A percentile compares a stretch with the other conserved stretches of the same genome.
These are phyloP conservation scores for Pampus argenteus DNA, from an alignment of 2,797 vertebrate species.

Conservation along the genomic window DNA sequence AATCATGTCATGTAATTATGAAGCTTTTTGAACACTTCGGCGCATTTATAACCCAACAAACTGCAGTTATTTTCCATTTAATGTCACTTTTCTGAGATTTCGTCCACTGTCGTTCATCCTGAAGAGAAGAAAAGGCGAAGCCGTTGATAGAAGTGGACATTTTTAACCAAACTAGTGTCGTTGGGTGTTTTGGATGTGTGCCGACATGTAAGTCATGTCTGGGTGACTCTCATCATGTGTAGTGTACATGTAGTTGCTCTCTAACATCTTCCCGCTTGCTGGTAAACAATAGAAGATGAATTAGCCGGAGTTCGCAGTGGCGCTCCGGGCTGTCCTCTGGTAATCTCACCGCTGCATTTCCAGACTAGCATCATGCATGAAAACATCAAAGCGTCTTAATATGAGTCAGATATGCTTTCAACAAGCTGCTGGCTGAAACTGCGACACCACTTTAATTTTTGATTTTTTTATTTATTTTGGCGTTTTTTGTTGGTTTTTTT, in stretches of 20 bases:
- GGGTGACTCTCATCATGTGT: fast-evolving
- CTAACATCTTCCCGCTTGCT: not conserved
- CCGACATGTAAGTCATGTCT: constrained; percentile 22
- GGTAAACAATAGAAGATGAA: not conserved
- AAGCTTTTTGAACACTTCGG: constrained; percentile 5
- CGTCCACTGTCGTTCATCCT: not conserved
- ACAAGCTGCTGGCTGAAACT: constrained; percentile 22
- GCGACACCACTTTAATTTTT: constrained; percentile 33
- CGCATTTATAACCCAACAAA: fast-evolving
- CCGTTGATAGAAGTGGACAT: constrained; percentile 46
- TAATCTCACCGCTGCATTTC: constrained; percentile 24
- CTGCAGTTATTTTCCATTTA: not conserved
- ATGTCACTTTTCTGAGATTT: not conserved
- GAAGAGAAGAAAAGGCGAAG: not conserved
- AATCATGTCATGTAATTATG: fast-evolving
- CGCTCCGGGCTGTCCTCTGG: constrained; percentile 32
- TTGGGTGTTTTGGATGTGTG: not conserved
- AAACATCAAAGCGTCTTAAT: constrained; percentile 43
- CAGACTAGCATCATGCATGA: constrained; percentile 36
- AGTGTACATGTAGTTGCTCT: fast-evolving
- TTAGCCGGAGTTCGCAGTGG: not conserved
- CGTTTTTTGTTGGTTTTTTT: no score
- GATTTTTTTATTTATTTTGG: no score
- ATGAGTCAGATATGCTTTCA: constrained; percentile 25
- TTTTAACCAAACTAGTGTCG: not conserved